These are phyloP conservation scores for Mesembrinibis cayennensis DNA, from an alignment of 2,113 vertebrate genomes.

Conservation along the genomic window DNA sequence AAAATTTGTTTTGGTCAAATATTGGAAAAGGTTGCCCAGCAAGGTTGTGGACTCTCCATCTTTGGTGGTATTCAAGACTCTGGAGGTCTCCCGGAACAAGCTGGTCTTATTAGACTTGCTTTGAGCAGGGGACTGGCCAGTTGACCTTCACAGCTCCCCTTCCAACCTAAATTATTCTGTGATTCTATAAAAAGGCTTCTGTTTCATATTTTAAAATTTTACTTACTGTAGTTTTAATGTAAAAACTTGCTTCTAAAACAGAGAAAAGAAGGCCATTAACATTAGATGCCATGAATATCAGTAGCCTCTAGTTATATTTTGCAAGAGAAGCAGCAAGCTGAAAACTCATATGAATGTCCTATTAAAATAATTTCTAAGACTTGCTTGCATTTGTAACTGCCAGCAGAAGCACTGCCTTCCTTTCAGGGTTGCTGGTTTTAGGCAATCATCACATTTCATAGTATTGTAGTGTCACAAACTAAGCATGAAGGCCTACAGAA, in stretches of 20 bases:
- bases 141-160: neutral
- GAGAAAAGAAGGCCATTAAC: neutral
- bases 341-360: neutral
- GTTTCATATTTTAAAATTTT: neutral
- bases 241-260: neutral
- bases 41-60: neutral
- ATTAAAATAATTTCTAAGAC: neutral
- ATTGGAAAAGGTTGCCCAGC: neutral
- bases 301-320: neutral
- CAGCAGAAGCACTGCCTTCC: neutral
- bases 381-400: neutral
- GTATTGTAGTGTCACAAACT: neutral
- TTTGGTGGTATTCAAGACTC: neutral
- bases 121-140: neutral
- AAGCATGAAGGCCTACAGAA: neutral
- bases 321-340: neutral
- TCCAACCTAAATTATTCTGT: neutral
- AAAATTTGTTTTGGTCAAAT: neutral
- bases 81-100: neutral
- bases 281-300: neutral
- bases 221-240: neutral
- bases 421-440: neutral
- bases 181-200: neutral
- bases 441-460: neutral
- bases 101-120: neutral